A percentile compares a stretch with the other conserved stretches of the same genome.
These are phyloP conservation scores for Eira barbara DNA, from an alignment of 2,113 vertebrate species.

Conservation along the genomic window DNA sequence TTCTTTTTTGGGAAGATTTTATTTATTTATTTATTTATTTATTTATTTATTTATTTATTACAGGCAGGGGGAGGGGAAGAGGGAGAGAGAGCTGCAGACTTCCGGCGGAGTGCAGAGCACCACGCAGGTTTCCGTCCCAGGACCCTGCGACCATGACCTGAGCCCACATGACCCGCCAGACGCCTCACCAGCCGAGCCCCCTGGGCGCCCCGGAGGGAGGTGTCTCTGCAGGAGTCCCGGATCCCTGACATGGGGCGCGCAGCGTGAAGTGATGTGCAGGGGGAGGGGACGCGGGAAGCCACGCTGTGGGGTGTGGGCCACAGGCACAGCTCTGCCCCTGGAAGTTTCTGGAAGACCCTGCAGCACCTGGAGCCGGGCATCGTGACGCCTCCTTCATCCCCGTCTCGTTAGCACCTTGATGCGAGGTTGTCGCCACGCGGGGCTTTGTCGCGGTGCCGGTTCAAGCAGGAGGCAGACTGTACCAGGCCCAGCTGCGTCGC, in stretches of 20 bases:
- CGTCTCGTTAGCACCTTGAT: not conserved
- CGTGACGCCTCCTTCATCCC: not conserved
- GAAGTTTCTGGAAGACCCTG: not conserved
- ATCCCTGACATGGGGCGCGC: fast-evolving
- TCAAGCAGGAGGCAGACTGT: not conserved
- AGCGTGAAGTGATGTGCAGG: not conserved
- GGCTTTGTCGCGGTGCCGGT: not conserved
- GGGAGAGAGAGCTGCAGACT: not conserved
- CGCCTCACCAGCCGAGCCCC: not conserved
- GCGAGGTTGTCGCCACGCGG: not conserved
- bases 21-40: not conserved
- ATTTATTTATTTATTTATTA: not conserved
- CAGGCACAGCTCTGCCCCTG: not conserved
- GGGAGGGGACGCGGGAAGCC: not conserved
- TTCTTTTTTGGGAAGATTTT: not conserved
- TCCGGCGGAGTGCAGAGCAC: not conserved
- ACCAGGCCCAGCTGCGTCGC: not conserved
- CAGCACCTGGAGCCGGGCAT: fast-evolving
- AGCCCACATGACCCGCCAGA: not conserved
- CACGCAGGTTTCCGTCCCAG: not conserved
- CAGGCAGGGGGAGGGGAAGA: not conserved
- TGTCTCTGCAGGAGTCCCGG: not conserved
- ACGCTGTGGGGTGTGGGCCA: not conserved
- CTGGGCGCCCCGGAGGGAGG: not conserved
- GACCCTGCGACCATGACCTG: not conserved